Percentiles rank a stretch among this genome's conserved stretches.
These are phyloP conservation scores for Chrysogorgia sp. DNA, from an alignment of 92 coral and sea anemone species.

Conservation along the genomic window DNA sequence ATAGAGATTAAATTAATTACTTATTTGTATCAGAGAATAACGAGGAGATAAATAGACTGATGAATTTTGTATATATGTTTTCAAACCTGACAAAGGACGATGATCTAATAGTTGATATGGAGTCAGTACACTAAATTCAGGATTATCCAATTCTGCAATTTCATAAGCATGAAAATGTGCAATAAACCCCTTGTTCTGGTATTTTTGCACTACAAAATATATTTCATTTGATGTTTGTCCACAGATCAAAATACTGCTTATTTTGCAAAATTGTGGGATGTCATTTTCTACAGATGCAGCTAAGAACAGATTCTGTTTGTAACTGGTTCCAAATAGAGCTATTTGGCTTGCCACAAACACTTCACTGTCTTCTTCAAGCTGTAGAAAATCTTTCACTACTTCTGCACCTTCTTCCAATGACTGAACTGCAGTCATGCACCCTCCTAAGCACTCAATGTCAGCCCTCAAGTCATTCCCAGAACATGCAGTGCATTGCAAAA, in stretches of 20 bases:
- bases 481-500: constrained; percentile 17
- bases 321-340: not conserved
- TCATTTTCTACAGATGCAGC: constrained; percentile 1
- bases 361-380: constrained; percentile 10
- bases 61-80: not conserved
- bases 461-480: not conserved
- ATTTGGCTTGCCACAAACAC: constrained; percentile 15
- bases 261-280: constrained; percentile 6
- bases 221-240: constrained; percentile 3
- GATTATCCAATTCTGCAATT: not conserved
- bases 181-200: not conserved
- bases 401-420: constrained; percentile 11
- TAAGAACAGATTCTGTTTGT: constrained; percentile 2
- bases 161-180: constrained; percentile 18
- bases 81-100: constrained; percentile 17
- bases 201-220: constrained; percentile 9
- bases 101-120: constrained; percentile 6
- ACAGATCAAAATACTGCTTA: constrained; percentile 16
- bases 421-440: constrained; percentile 11
- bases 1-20: not conserved
- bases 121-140: not conserved
- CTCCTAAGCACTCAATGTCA: not conserved
- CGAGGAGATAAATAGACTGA: constrained; percentile 15
- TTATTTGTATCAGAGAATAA: constrained; percentile 2
- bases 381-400: not conserved